These are phyloP conservation scores for Alouatta palliata DNA, from an alignment of 2,113 vertebrate genomes.

Conservation along the genomic window DNA sequence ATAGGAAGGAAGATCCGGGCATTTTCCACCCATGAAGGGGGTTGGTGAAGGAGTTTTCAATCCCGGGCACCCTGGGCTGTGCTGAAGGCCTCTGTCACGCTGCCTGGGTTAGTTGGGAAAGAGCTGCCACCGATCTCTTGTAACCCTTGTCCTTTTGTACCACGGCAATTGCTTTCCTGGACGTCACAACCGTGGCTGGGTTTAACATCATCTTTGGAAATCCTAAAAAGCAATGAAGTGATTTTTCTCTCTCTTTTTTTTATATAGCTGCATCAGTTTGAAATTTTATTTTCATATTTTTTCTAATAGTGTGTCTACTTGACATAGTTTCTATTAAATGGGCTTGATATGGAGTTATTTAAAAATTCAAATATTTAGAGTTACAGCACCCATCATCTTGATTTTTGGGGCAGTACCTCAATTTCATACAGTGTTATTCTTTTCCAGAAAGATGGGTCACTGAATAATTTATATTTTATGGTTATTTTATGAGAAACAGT, in stretches of 20 bases:
- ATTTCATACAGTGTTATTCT: background rate
- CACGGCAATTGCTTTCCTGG: background rate
- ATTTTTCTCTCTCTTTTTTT: conserved; percentile 19
- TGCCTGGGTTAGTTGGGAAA: rapidly evolving
- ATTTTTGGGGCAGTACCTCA: background rate
- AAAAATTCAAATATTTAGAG: background rate
- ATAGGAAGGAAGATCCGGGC: background rate
- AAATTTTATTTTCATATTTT: conserved; percentile 43
- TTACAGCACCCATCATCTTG: background rate
- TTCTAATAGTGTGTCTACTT: background rate
- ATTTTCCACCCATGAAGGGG: background rate
- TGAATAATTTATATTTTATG: background rate
- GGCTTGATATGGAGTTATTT: background rate
- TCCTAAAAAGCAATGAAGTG: conserved; percentile 42
- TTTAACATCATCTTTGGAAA: conserved; percentile 59
- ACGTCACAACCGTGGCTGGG: background rate
- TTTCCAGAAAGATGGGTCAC: background rate
- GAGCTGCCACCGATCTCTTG: background rate
- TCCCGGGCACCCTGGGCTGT: rapidly evolving
- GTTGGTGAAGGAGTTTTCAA: background rate
- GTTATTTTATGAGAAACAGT: background rate
- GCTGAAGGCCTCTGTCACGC: background rate
- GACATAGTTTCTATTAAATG: background rate
- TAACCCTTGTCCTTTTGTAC: background rate
- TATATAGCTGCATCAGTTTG: background rate